A percentile compares a stretch with the other conserved stretches of the same genome.
phyloP scores from a whole-genome alignment of 2,113 vertebrate genomes.

The Empidonax traillii region DNA sequence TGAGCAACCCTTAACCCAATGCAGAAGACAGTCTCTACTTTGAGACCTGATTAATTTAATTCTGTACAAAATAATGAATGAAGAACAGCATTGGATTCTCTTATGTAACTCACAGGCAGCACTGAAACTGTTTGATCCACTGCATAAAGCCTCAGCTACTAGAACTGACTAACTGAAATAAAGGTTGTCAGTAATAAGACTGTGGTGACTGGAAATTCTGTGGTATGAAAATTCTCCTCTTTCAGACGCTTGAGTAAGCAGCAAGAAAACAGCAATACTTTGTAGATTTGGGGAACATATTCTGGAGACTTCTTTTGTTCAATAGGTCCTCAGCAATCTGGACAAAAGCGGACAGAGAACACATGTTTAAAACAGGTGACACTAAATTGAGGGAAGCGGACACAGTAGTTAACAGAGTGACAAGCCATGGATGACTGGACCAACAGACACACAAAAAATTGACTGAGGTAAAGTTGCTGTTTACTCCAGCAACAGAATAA shows the following conservation, averaged over 20 bases:
- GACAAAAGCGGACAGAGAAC: background rate
- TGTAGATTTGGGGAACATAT: background rate
- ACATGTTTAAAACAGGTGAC: background rate
- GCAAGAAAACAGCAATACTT: background rate
- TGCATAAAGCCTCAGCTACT: background rate
- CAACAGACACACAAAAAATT: background rate
- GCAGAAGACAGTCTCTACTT: background rate
- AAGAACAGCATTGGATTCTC: background rate
- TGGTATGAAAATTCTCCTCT: background rate
- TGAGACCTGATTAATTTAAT: background rate
- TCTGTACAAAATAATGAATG: background rate
- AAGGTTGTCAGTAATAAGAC: background rate
- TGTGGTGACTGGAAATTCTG: background rate
- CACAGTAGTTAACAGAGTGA: background rate
- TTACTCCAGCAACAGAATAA: background rate
- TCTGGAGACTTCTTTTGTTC: background rate
- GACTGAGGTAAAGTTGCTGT: background rate
- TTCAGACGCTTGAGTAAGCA: background rate
- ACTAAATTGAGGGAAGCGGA: rapidly evolving
- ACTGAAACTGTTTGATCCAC: background rate
- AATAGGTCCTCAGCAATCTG: background rate
- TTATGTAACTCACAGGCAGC: background rate
- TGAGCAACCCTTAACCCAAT: background rate
- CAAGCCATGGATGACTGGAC: background rate
- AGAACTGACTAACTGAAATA: background rate